These are phyloP conservation scores for Drosophila kanekoi DNA, from an alignment of 2,888 invertebrate species.

Conservation along the genomic window DNA sequence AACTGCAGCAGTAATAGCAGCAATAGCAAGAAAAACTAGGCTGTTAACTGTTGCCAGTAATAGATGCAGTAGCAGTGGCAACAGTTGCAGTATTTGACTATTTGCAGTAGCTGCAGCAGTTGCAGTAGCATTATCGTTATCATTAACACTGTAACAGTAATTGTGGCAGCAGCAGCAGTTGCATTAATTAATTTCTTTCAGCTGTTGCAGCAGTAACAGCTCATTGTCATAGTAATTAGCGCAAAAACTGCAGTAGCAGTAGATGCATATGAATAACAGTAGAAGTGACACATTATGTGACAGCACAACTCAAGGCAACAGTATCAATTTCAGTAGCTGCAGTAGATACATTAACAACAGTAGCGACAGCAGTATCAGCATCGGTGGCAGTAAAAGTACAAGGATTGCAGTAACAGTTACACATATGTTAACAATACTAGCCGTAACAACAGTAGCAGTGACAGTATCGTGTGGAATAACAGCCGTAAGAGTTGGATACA, in stretches of 20 bases:
- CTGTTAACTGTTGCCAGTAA: too few relatives aligned
- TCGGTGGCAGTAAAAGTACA: neutral
- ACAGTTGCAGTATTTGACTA: too few relatives aligned
- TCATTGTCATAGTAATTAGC: neutral
- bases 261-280: neutral
- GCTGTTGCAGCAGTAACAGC: slow-evolving; percentile 3
- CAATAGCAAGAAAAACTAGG: too few relatives aligned
- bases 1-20: too few relatives aligned
- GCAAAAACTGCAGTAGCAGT: too few relatives aligned
- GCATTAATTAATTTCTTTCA: slow-evolving; percentile 1
- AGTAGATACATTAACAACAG: too few relatives aligned
- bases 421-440: too few relatives aligned
- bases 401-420: too few relatives aligned
- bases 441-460: too few relatives aligned
- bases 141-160: neutral
- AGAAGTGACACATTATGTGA: slow-evolving; percentile 8
- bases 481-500: neutral
- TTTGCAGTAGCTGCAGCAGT: too few relatives aligned
- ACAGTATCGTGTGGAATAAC: neutral
- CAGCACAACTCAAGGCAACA: neutral
- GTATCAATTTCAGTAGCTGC: neutral
- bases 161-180: slow-evolving; percentile 1
- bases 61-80: too few relatives aligned
- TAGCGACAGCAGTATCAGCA: neutral
- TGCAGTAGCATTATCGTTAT: too few relatives aligned